phyloP scores from a whole-genome alignment of 2,113 vertebrate genomes.

The Cygnus atratus region DNA sequence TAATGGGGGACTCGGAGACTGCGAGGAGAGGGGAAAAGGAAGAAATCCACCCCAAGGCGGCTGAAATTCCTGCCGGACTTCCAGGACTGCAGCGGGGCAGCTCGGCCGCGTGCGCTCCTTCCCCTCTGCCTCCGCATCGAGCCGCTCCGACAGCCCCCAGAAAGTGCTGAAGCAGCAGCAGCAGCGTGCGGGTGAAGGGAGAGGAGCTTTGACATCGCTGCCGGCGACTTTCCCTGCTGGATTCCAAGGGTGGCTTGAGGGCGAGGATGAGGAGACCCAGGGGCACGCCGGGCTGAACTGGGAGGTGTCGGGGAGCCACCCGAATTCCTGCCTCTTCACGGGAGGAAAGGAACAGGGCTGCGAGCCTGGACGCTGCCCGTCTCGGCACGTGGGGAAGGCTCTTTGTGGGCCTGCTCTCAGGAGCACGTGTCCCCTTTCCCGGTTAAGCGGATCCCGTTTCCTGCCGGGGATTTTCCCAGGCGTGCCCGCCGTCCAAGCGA shows the following conservation, averaged over 20 bases:
- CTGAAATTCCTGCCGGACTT: neutral
- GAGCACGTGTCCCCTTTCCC: too few relatives aligned
- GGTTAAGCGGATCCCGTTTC: neutral
- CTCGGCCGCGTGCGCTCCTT: neutral
- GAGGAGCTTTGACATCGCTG: constrained; percentile 51
- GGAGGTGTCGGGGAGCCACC: too few relatives aligned
- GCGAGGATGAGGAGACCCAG: neutral
- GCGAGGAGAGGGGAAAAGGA: neutral
- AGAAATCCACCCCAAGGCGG: neutral
- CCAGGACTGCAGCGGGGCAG: neutral
- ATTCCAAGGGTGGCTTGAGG: neutral
- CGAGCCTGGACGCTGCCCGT: too few relatives aligned
- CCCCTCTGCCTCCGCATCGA: neutral
- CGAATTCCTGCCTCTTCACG: too few relatives aligned
- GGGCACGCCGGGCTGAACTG: too few relatives aligned
- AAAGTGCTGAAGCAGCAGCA: constrained; percentile 57
- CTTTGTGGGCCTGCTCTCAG: too few relatives aligned
- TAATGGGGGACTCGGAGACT: neutral
- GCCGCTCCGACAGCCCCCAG: constrained; percentile 10
- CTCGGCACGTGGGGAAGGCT: too few relatives aligned
- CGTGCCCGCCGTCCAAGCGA: accelerated
- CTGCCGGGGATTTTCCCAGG: neutral
- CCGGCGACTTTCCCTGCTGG: neutral
- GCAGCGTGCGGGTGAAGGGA: constrained; percentile 10
- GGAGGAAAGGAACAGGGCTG: too few relatives aligned